These are phyloP conservation scores for Temnothorax longispinosus DNA, from an alignment of 1,140 invertebrate species.

Conservation along the genomic window DNA sequence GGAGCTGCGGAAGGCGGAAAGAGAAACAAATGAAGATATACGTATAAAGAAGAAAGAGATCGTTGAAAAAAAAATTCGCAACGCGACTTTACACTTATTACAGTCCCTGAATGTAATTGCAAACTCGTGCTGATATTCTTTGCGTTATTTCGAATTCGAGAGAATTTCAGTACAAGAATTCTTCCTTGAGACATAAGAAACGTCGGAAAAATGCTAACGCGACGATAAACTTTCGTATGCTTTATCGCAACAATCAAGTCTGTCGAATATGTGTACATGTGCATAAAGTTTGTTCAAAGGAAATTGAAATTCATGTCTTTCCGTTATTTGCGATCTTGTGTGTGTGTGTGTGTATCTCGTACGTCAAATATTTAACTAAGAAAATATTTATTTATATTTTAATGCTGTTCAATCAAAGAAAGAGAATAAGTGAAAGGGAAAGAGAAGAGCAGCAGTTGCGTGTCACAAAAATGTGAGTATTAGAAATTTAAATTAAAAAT, in stretches of 20 bases:
- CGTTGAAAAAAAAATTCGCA: slow-evolving; percentile 48
- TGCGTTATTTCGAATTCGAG: slow-evolving; percentile 11
- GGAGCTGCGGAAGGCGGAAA: slow-evolving; percentile 59
- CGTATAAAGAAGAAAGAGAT: neutral
- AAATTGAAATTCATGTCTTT: slow-evolving; percentile 7
- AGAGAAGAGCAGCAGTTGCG: neutral
- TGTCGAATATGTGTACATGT: neutral
- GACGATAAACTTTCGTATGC: slow-evolving; percentile 1
- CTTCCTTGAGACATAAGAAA: neutral
- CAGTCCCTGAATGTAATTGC: slow-evolving; percentile 36
- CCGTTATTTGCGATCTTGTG: neutral
- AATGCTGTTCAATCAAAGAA: neutral
- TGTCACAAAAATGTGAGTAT: neutral
- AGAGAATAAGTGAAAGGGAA: neutral
- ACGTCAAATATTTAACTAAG: neutral
- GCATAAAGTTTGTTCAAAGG: neutral
- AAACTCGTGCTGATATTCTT: slow-evolving; percentile 60
- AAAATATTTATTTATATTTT: neutral
- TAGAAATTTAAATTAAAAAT: slow-evolving; percentile 28
- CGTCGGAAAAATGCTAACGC: neutral
- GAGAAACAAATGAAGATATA: slow-evolving; percentile 42
- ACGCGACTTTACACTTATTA: slow-evolving; percentile 22
- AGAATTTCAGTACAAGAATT: neutral
- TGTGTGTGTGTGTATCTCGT: neutral
- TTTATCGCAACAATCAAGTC: slow-evolving; percentile 6